Conservation (phyloP, 2,797 vertebrate species). For the Allobates femoralis region DNA sequence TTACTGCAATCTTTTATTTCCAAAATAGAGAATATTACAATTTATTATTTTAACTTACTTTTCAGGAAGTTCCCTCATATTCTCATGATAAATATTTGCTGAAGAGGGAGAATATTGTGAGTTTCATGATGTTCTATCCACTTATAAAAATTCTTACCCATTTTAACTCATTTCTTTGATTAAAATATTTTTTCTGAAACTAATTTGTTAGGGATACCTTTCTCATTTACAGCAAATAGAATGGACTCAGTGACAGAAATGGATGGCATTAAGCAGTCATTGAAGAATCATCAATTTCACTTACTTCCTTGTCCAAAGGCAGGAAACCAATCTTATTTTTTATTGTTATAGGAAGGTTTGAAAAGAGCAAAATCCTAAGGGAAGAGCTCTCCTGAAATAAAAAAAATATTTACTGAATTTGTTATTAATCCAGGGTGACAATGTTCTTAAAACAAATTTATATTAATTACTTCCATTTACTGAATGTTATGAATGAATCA, state of each 20-base stretch:
- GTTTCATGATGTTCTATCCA: not conserved
- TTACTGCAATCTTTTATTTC: not conserved
- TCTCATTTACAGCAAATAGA: not conserved
- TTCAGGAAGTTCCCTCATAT: not conserved
- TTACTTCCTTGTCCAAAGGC: not conserved
- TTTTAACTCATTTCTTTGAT: not conserved
- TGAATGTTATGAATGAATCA: not conserved
- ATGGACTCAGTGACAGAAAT: not conserved
- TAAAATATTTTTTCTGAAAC: conserved; percentile 7
- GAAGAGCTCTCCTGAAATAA: conserved; percentile 11
- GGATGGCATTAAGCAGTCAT: not conserved
- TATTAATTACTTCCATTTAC: not conserved
- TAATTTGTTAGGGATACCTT: not conserved
- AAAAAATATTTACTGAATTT: conserved; percentile 1
- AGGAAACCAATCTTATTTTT: not conserved
- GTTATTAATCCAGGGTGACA: not conserved
- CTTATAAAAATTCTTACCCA: not conserved
- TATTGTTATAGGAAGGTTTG: not conserved
- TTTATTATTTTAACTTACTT: not conserved
- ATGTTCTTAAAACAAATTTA: conserved; percentile 8
- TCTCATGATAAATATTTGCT: not conserved
- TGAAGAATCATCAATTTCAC: conserved; percentile 35
- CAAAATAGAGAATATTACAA: not conserved
- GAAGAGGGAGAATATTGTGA: not conserved
- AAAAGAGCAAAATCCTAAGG: not conserved